Percentiles rank a stretch among this genome's conserved stretches.
phyloP scores from a whole-genome alignment of 2,113 vertebrate species.

The Ivindomyrus marchei region DNA sequence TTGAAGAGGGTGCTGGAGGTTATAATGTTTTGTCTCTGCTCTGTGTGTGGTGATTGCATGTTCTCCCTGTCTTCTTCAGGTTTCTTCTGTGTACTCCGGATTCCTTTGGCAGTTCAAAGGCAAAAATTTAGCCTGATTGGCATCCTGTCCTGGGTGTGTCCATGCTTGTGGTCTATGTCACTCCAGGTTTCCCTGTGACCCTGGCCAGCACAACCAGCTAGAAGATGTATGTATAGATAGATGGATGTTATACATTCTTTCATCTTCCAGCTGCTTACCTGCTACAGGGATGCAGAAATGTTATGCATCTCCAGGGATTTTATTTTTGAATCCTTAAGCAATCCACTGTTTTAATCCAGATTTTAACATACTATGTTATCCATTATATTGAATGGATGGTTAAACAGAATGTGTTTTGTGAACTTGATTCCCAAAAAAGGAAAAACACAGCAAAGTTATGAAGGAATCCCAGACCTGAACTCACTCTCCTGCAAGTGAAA shows the following conservation, averaged over 20 bases:
- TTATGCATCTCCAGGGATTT: neutral
- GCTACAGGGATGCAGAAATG: neutral
- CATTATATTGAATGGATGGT: neutral
- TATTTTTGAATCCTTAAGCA: neutral
- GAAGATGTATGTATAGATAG: neutral
- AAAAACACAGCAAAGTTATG: neutral
- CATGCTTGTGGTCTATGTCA: neutral
- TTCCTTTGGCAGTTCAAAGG: neutral
- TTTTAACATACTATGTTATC: neutral
- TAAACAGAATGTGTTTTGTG: neutral
- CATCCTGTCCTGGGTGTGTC: neutral
- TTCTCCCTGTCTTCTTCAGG: neutral
- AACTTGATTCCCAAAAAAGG: neutral
- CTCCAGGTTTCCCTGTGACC: neutral
- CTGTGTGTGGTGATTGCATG: neutral
- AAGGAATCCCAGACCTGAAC: too few relatives aligned
- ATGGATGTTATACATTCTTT: neutral
- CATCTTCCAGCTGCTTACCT: neutral
- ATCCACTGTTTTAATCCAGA: neutral
- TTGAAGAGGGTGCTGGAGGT: neutral
- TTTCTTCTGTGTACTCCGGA: neutral
- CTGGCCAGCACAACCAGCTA: neutral
- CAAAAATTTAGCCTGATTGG: neutral
- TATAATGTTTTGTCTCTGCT: neutral
- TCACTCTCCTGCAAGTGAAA: neutral